phyloP scores from a whole-genome alignment of 2,113 vertebrate species.

The Catharus fuscescens region DNA sequence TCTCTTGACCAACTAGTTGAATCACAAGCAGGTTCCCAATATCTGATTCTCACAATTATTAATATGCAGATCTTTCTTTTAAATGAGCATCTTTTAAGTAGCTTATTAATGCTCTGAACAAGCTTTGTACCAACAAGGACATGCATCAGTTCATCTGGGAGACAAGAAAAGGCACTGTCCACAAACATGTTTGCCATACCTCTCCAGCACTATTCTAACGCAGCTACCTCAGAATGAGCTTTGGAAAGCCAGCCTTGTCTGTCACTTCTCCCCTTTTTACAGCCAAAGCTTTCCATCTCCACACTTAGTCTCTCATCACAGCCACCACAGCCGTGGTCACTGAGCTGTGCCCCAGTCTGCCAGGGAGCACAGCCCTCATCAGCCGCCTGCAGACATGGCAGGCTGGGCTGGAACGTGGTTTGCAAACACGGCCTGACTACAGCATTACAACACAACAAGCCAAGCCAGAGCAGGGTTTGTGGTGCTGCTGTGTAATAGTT shows the following conservation, averaged over 20 bases:
- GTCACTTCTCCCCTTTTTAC: not conserved
- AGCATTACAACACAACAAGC: not conserved
- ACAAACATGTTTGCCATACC: not conserved
- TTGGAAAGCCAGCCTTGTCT: not conserved
- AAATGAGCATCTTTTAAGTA: not conserved
- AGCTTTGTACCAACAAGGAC: not conserved
- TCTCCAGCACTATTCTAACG: not conserved
- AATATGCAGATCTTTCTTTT: not conserved
- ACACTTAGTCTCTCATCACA: not conserved
- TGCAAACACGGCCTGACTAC: not conserved
- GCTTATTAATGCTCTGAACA: not conserved
- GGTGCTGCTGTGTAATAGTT: slow-evolving; percentile 32
- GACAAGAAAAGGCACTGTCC: not conserved
- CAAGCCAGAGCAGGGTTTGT: not conserved
- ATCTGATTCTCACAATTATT: not conserved
- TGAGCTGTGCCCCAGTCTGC: not conserved
- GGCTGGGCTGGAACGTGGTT: not conserved
- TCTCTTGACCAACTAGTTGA: not conserved
- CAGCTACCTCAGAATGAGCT: not conserved
- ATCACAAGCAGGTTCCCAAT: not conserved
- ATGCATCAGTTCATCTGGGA: not conserved
- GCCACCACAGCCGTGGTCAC: fast-evolving
- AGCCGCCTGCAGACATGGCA: not conserved
- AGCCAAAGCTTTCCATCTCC: not conserved
- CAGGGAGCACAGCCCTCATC: not conserved